Percentiles rank a stretch among this genome's conserved stretches.
phyloP scores from a whole-genome alignment of 1,140 invertebrate species.

The Drosophila nigromelanica region DNA sequence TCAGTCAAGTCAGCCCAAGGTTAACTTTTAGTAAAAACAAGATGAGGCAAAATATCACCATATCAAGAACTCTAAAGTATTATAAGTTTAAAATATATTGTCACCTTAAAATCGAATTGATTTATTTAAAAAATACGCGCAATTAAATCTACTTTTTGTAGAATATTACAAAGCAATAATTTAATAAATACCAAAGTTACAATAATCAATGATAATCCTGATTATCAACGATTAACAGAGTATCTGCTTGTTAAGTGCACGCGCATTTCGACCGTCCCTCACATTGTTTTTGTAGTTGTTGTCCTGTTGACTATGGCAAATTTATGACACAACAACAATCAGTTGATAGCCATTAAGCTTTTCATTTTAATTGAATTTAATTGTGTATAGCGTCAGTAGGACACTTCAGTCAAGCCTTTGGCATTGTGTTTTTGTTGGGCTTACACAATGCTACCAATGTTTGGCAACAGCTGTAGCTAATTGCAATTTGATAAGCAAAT shows the following conservation, averaged over 20 bases:
- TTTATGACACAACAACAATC: slow-evolving; percentile 67
- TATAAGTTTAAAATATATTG: too few relatives aligned
- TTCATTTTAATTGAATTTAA: slow-evolving; percentile 81
- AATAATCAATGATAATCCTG: not conserved
- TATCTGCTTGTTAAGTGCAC: not conserved
- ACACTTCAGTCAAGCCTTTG: slow-evolving; percentile 50
- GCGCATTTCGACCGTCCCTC: too few relatives aligned
- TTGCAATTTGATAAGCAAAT: slow-evolving; percentile 59
- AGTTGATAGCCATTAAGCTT: slow-evolving; percentile 74
- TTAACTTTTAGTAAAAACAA: too few relatives aligned
- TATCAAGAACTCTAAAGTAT: too few relatives aligned
- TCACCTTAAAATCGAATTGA: too few relatives aligned
- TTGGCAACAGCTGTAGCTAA: slow-evolving; percentile 47
- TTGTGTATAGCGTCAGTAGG: slow-evolving; percentile 48
- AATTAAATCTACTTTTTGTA: too few relatives aligned
- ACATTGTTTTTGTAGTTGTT: slow-evolving; percentile 30
- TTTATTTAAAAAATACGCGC: too few relatives aligned
- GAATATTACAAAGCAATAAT: too few relatives aligned
- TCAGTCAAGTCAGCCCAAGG: too few relatives aligned
- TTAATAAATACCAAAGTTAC: not conserved
- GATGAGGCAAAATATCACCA: too few relatives aligned
- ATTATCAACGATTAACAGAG: not conserved
- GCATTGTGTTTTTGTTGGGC: slow-evolving; percentile 2
- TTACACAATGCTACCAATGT: slow-evolving; percentile 9
- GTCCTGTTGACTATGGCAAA: slow-evolving; percentile 47